phyloP scores from a whole-genome alignment of 2,888 invertebrate species.

The Cerastis leucographa region DNA sequence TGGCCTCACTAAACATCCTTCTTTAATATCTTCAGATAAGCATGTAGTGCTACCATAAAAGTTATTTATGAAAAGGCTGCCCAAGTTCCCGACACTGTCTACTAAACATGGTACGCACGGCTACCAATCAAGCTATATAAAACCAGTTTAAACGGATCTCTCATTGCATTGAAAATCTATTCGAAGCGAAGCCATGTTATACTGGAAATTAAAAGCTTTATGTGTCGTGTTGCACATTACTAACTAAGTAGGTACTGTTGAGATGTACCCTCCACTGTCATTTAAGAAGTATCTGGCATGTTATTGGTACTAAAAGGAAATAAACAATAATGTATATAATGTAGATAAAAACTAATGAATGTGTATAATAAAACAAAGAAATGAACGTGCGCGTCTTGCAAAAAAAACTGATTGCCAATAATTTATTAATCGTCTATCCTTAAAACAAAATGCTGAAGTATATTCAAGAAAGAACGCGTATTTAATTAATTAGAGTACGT shows the following conservation, averaged over 20 bases:
- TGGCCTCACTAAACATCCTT: constrained; percentile 6
- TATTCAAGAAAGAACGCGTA: constrained; percentile 15
- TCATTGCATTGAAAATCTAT: no score
- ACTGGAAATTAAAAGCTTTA: no score
- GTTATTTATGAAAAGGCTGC: constrained; percentile 41
- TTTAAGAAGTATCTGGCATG: not conserved
- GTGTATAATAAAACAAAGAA: not conserved
- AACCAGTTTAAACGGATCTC: no score
- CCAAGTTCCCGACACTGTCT: not conserved
- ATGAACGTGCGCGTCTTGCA: not conserved
- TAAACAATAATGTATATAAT: not conserved
- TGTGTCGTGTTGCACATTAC: no score
- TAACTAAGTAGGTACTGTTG: not conserved
- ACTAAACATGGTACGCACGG: not conserved
- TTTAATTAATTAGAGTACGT: constrained; percentile 62
- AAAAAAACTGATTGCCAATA: constrained; percentile 1
- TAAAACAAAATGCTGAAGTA: constrained; percentile 20
- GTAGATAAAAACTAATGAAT: no score
- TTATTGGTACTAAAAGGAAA: not conserved
- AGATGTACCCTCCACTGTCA: not conserved
- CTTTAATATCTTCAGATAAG: constrained; percentile 45
- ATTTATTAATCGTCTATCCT: not conserved
- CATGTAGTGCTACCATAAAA: constrained; percentile 52
- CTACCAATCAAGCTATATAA: no score
- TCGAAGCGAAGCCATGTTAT: no score